Percentiles rank a stretch among this genome's conserved stretches.
Conservation (phyloP, 2,888 invertebrate species). For the Nomada flava region DNA sequence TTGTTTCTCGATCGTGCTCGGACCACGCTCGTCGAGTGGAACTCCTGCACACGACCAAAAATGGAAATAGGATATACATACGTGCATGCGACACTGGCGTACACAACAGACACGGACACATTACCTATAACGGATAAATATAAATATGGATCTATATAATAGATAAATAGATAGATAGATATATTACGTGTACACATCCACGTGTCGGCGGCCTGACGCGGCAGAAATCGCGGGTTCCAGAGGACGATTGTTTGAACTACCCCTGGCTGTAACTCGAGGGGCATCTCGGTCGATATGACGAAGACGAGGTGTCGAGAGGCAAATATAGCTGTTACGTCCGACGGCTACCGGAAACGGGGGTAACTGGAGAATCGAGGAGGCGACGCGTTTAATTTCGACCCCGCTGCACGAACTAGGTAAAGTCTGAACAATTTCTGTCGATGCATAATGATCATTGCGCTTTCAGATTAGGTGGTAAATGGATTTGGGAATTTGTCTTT, state of each 20-base stretch:
- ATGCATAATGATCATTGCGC: background rate
- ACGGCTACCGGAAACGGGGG: background rate
- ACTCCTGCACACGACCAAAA: conserved; percentile 58
- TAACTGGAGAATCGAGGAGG: conserved; percentile 15
- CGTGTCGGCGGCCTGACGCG: conserved; percentile 55
- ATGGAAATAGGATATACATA: conserved; percentile 51
- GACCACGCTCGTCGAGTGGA: conserved; percentile 50
- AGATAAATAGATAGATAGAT: conserved; percentile 5
- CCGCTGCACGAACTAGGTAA: conserved; percentile 14
- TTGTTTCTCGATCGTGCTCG: conserved; percentile 42
- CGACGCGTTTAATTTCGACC: conserved; percentile 22
- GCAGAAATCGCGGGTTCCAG: conserved; percentile 55
- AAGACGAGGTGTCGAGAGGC: conserved; percentile 38
- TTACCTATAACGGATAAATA: conserved; percentile 55
- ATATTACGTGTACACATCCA: conserved; percentile 41
- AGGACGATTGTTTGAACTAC: conserved; percentile 54
- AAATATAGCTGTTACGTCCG: conserved; percentile 58
- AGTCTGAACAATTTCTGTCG: conserved; percentile 8
- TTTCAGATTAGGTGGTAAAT: background rate
- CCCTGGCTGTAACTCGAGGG: conserved; percentile 40
- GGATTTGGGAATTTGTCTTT: background rate
- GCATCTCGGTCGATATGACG: conserved; percentile 37
- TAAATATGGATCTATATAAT: conserved; percentile 47
- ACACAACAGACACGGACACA: conserved; percentile 7
- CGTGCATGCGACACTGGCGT: background rate